Base-by-base conservation (phyloP, 2,797 vertebrate genomes). In the Brachyalestes nurse region DNA sequence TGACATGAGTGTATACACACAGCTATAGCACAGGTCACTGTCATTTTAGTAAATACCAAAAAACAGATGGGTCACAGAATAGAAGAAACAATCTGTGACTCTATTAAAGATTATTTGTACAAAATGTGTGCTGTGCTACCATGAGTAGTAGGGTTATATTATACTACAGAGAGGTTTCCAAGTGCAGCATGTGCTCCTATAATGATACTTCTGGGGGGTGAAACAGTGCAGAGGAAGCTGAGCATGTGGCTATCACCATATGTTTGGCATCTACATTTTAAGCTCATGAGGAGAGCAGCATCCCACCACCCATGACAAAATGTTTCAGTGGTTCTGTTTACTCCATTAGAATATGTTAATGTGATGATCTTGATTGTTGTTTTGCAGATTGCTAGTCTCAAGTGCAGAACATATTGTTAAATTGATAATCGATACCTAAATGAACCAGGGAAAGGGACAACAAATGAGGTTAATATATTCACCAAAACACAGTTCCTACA, bases 181-280 rank as follows among this genome's bases (percentile, higher is more conserved):
- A 23, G 2, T 17, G 47, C 49, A 42, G n/a, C 53, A 28, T 40
- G 58, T 8, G 62, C 8, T 79, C 65, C 25, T 49, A 42, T 25
- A 72, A 75, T 40, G 38, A 53, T n/a, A 49, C 66, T 79, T 75
- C 49, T 65, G 28, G 25, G 28, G 67, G 58, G 45, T 21, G 69
- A 74, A 40, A 76, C 45, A 13, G 34, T 71, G 58, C 64, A 28
- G 40, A 17, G 73, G 60, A 72, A 66, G 28, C 23, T n/a, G 78
- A 66, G 77, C 82, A 83, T 80, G 71, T 80, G 77, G 73, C 64
- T 49, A 66, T 80, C 72, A 77, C 77, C 82, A 72, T 83, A 72
- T 80, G 82, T 45, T 77, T 83, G 82, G 82, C 82, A 80, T 69
- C 77, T 76, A 38, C 28, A n/a, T 61, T 21, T 80, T 64, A 61